Base-by-base conservation (phyloP, 92 coral and sea anemone genomes). In the Porites evermanni region DNA sequence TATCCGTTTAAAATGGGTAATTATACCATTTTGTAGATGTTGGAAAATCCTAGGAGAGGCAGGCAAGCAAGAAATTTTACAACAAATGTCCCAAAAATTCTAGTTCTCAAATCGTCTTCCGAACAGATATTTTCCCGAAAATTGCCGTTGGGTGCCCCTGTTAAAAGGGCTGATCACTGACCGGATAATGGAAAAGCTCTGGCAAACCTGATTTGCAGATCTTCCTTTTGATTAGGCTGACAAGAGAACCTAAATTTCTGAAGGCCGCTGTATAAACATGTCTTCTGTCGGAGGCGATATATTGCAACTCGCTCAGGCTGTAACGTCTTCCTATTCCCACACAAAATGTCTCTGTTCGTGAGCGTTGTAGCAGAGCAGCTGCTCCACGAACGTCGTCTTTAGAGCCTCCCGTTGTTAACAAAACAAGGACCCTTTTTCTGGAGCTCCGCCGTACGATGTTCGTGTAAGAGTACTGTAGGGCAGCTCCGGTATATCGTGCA, bases 221-320 rank as follows among this genome's bases (percentile, higher is more conserved):
- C 86, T 86, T 94, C 80, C 51, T 92, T 69, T 83, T 92, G 79
- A 94, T 81, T 17, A 80, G 71, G 10, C 67, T 72, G 29, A 89
- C 64, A 18, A 92, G 69, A n/a, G 95, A 90, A 18, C 88, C 87
- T 47, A 94, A 81, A 54, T 93, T 94, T 81, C 92, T 88, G 77
- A 85, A 94, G 16, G 90, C 94, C 7, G 95, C 95, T 2, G 94
- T 94, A 83, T 90, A 92, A 71, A 94, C 95, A 89, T 92, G 95
- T 6, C 80, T 79, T 54, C 59, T 84, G 68, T 92, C 91, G 21
- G 94, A 82, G n/a, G 98, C 98, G 54, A 94, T 90, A 72, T 92
- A 92, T 26, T 77, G 56, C 76, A 94, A 86, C 61, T 94, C 91
- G 1, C 84, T 63, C 8, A 88, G 53, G 21, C 88, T 90, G 81